Base-by-base conservation (phyloP, 2,113 vertebrate genomes). In the Eupsittula cactorum region DNA sequence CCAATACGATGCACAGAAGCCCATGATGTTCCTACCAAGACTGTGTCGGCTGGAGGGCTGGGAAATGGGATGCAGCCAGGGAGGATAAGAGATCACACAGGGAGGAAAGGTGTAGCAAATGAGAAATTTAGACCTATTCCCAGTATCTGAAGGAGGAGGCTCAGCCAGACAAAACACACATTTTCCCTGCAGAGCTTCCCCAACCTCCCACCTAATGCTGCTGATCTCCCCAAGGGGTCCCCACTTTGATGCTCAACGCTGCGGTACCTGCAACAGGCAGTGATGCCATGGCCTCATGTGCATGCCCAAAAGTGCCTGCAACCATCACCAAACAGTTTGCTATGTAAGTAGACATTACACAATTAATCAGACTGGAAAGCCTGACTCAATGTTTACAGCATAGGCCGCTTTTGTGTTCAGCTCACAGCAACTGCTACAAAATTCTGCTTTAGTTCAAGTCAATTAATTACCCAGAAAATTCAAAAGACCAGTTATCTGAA, bases 221-320 rank as follows among this genome's bases (percentile, higher is more conserved):
- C 35, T 31, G 31, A 64, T 18, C 1, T 0, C 7, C 8, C 11
- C 7, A 8, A 46, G 64, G 33, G 6, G 24, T 39, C 8, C 11
- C 13, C 2, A 2, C 62, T 25, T 9, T 0, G 0, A 4, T 1
- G 4, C 20, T 65, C 10, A 6, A 7, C 1, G 4, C 69, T 55
- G 55, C 1, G 0, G 37, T 6, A 4, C 27, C 18, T 2, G 2
- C 23, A 4, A 67, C 29, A 44, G 29, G 41, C 53, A 78, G 27
- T 7, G 37, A 62, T 5, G 11, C 13, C 9, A 2, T 1, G 2
- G 41, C n/a, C n/a, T 68, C 10, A 2, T 0, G 0, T 25, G 64
- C 39, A 11, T 35, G 25, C 13, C 24, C 12, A 0, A 10, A 82
- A 82, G 25, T 15, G 28, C 19, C 74, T 46, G 41, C 17, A 74